Evolutionary conservation across 2,888 invertebrate genomes (phyloP), one percentile per base, ranked within the genome.

Genomic region (Gortyna flavago): DNA sequence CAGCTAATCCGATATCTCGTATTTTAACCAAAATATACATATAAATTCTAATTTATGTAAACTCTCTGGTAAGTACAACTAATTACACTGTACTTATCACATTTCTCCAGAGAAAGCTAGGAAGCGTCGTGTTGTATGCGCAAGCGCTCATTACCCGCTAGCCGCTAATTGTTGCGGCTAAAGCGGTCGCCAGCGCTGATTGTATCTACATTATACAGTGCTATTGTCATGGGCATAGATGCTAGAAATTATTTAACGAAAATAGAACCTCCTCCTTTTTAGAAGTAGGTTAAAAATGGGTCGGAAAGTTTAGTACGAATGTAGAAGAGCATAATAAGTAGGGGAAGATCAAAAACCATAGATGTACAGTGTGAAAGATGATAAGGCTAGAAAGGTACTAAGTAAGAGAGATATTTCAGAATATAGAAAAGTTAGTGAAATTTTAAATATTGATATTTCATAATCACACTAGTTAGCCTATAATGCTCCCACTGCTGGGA

Each of bases 101-200:
- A 83, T 70, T 85, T 75, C 75, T 75, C 41, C n/a, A 74, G 84
- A 81, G 82, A 84, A 85, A 85, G 81, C 72, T 73, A 72, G 81
- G 57, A 81, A 79, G 51, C 44, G 72, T 83, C 32, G 38, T 32
- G 68, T 44, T 59, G 18, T 76, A 71, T 80, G 70, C 83, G 72
- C 80, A 83, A 57, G 83, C 69, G 69, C 67, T 79, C 57, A 81
- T 81, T 84, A 76, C 66, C 11, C 18, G 69, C 57, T 48, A 29
- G 44, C 48, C n/a, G 61, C 72, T 84, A 84, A 84, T 84, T 82
- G 74, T 69, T 75, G 75, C 57, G 61, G 73, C 59, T 64, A 62
- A 54, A 73, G 32, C 41, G 54, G 76, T 61, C 29, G n/a, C 25
- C 18, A n/a, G 35, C 32, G 25, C 41, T 35, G 35, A 79, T 70